Base-by-base conservation (phyloP, 2,797 vertebrate genomes). In the Labroides dimidiatus region DNA sequence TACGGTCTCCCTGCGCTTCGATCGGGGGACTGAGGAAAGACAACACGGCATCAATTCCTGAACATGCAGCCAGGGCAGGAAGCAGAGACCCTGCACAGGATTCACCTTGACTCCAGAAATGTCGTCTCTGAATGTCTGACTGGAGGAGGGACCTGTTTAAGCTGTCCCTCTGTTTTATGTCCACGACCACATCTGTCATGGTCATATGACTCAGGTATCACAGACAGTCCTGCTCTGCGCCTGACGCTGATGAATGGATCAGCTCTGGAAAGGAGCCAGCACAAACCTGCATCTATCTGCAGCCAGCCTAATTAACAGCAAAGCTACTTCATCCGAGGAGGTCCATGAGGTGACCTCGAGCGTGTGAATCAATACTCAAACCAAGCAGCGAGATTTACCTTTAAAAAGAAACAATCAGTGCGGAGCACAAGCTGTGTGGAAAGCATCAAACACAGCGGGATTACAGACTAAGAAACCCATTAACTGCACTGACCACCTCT, bases 121-220 rank as follows among this genome's bases (percentile, higher is more conserved):
- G 62, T 23, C 42, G 24, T 48, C 23, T 54, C 27, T 30, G 55
- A 61, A 71, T 19, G 27, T 44, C 42, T 45, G 61, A 49, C 33
- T 39, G 14, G 14, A n/a, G n/a, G 20, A 52, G n/a, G 36, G 19
- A 39, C 15, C 15, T 30, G 15, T 20, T 51, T 52, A 15, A 49
- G 20, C 9, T 52, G 33, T n/a, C 15, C 37, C n/a, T 19, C 14
- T 1, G 27, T 64, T 19, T 42, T 9, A 63, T 10, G 41, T 51
- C 45, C 49, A 41, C 30, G 48, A 20, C 2, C 90, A 86, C 86
- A 17, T 91, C 88, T 90, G 89, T 89, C 87, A 84, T 85, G 89
- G 87, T 93, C 94, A 89, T 90, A 84, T 91, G 93, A 93, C 88
- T 83, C 21, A 27, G 21, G 58, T 90, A 89, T 23, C 33, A 84